phyloP scores from a whole-genome alignment of 2,797 vertebrate genomes.

The Todus mexicanus region DNA sequence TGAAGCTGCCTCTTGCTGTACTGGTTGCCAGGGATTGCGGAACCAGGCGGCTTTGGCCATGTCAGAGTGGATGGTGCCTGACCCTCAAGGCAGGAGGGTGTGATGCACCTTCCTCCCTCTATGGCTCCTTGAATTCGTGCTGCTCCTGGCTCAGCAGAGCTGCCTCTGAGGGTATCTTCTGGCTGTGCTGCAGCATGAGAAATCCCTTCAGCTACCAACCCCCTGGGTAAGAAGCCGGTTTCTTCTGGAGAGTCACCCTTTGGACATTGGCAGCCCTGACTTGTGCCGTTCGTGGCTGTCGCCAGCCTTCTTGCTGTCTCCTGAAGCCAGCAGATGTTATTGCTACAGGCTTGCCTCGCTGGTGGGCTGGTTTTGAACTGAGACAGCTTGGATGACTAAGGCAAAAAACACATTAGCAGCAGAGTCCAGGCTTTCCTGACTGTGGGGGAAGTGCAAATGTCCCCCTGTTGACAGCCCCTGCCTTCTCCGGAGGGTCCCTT shows the following conservation, averaged over 20 bases:
- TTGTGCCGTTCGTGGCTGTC: neutral
- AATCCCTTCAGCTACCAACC: neutral
- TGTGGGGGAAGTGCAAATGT: neutral
- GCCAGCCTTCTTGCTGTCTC: neutral
- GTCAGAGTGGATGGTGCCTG: neutral
- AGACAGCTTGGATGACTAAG: conserved; percentile 63
- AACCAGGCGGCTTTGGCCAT: fast-evolving
- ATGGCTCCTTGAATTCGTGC: neutral
- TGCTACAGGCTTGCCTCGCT: neutral
- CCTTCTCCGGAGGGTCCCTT: neutral
- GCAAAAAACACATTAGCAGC: conserved; percentile 26
- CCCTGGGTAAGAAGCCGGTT: neutral
- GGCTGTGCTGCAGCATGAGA: neutral
- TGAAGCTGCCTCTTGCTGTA: neutral
- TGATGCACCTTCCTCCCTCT: neutral
- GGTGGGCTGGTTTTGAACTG: conserved; percentile 30
- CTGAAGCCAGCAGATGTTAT: conserved; percentile 21
- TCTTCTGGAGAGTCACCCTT: neutral
- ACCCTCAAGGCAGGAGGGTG: neutral
- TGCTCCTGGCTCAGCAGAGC: neutral
- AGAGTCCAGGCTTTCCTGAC: conserved; percentile 11
- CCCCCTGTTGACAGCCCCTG: neutral
- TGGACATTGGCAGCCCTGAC: neutral
- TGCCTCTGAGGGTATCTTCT: neutral
- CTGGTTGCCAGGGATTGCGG: neutral